A percentile compares a stretch with the other conserved stretches of the same genome.
These are phyloP conservation scores for Drosophila pseudoananassae DNA, from an alignment of 1,140 invertebrate genomes.

Conservation along the genomic window DNA sequence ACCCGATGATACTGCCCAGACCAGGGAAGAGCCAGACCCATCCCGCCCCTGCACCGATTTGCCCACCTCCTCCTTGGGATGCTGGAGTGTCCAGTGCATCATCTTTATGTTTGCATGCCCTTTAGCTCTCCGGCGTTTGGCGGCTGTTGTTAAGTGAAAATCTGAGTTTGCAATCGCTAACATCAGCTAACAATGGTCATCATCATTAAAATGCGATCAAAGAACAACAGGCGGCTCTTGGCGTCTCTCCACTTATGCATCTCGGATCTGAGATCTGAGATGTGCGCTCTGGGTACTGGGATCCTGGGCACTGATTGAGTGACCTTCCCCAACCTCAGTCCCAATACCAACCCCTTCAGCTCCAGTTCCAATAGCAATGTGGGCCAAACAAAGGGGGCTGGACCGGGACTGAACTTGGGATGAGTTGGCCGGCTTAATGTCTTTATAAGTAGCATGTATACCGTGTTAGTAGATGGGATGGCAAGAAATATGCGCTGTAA, in stretches of 20 bases:
- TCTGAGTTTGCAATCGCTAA: slow-evolving; percentile 78
- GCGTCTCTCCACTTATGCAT: background rate
- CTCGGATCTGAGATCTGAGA: background rate
- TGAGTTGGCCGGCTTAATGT: slow-evolving; percentile 68
- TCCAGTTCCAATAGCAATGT: slow-evolving; percentile 36
- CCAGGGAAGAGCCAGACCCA: background rate
- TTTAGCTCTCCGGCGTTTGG: slow-evolving; percentile 56
- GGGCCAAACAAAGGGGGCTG: slow-evolving; percentile 49
- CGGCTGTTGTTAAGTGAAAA: slow-evolving; percentile 77
- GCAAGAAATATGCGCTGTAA: slow-evolving; percentile 70
- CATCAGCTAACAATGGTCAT: slow-evolving; percentile 83
- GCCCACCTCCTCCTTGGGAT: slow-evolving; percentile 26
- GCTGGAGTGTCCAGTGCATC: slow-evolving; percentile 47
- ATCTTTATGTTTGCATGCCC: slow-evolving; percentile 78
- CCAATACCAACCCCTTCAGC: background rate
- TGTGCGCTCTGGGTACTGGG: background rate
- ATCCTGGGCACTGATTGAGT: slow-evolving; percentile 64
- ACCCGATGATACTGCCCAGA: slow-evolving; percentile 42
- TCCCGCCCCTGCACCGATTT: slow-evolving; percentile 5
- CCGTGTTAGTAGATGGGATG: slow-evolving; percentile 10
- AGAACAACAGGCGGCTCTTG: slow-evolving; percentile 42
- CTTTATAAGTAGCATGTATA: slow-evolving; percentile 72
- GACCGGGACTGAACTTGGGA: slow-evolving; percentile 5
- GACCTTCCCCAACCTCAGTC: slow-evolving; percentile 52
- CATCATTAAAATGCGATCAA: slow-evolving; percentile 83